phyloP scores from a whole-genome alignment of 2,113 vertebrate species.

The Zosterops hypoxanthus region DNA sequence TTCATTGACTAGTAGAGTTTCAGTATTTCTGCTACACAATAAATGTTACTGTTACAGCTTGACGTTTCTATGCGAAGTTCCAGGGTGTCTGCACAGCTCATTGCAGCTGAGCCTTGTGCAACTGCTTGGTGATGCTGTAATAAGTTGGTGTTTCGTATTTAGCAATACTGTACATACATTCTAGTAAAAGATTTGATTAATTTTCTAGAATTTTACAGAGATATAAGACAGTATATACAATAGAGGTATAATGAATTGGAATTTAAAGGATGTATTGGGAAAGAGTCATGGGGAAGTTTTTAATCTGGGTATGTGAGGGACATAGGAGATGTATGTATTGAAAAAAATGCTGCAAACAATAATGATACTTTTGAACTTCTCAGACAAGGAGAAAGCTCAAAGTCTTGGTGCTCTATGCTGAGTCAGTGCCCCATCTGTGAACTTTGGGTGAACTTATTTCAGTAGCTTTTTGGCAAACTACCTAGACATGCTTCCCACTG shows the following conservation, averaged over 20 bases:
- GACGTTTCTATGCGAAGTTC: neutral
- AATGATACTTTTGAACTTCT: neutral
- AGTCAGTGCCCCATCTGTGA: neutral
- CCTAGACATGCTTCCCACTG: neutral
- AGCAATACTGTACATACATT: neutral
- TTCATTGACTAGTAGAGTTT: neutral
- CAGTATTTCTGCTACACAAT: neutral
- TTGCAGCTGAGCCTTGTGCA: neutral
- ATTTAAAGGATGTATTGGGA: neutral
- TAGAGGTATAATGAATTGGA: neutral
- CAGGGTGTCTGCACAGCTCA: neutral
- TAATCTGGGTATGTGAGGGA: fast-evolving
- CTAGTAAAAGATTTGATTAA: neutral
- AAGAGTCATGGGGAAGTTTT: neutral
- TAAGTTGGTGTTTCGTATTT: neutral
- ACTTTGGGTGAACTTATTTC: neutral
- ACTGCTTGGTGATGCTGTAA: fast-evolving
- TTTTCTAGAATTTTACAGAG: neutral
- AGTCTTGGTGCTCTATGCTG: neutral
- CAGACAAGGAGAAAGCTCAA: neutral
- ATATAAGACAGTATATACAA: neutral
- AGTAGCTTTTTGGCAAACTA: neutral
- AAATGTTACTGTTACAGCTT: neutral
- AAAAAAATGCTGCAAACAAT: neutral
- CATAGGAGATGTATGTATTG: neutral